Base-by-base conservation (phyloP, 2,888 invertebrate genomes). In the Ophion ventricosus region DNA sequence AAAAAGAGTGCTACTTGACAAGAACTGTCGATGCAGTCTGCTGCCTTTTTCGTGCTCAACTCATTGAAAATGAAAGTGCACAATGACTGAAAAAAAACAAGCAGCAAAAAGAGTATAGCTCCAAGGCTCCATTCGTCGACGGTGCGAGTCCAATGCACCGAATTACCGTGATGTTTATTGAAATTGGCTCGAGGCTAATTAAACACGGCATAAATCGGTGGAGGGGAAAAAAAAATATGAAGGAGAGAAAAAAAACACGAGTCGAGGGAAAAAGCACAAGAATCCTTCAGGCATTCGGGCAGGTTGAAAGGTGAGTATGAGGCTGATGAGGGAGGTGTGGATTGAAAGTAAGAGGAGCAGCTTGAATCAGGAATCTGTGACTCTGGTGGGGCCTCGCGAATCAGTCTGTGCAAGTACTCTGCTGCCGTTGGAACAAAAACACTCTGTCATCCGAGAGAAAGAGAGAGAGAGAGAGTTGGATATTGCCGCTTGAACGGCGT, bases 111-210 rank as follows among this genome's bases (percentile, higher is more conserved):
- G 43, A 61, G 70, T 35, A 56, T 23, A 59, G 76, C 59, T 64
- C 59, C 72, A 54, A 83, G 79, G 75, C n/a, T 69, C 66, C 74
- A 56, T 61, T 69, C 66, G 74, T 57, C 54, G 69, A 77, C 66
- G 63, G 49, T 66, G 61, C 59, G 80, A 70, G 23, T 64, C 78
- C 80, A 82, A 82, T 86, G 82, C 79, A 85, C 69, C 76, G 79
- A 63, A 83, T 77, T 83, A 63, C 66, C 82, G 75, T 67, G 76
- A 77, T 86, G 87, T 90, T 90, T 88, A 89, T 86, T 86, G 87
- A 88, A 89, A 88, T 89, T 88, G 89, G 89, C 89, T 49, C 74
- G 88, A 90, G 54, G 89, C 90, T 92, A 92, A 92, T 92, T 91
- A 92, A 90, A 87, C 87, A 84, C 76, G 70, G 76, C 61, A 69